Evolutionary conservation across 2,797 vertebrate genomes (phyloP), one percentile per base, ranked within the genome.

Genomic region (Caiman crocodilus): DNA sequence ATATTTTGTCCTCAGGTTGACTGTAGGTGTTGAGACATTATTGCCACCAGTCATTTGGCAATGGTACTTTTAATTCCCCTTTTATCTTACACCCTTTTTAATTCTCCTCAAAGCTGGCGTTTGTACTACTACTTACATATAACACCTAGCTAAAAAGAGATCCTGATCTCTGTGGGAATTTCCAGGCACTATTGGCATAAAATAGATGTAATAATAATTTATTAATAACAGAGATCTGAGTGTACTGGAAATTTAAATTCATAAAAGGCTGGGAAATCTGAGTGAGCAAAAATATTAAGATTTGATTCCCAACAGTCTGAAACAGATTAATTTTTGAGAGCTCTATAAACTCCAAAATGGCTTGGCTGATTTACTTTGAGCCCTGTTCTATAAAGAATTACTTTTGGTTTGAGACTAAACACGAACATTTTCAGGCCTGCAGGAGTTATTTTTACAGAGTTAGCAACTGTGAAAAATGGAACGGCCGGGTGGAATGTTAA

Each of bases 381-480:
- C 18, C 30, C 55, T 84, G 32, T 81, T 92, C 88, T 82, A 20
- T 58, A 59, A 63, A 18, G 60, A 80, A 69, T 50, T 0, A 0
- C 57, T 56, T 89, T 60, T 35, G 42, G 21, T 60, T 82, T 84
- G 86, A 90, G 77, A 56, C 4, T 69, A 56, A 84, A 59, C 2
- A 1, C 55, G 20, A 30, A 28, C 18, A 58, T 30, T 76, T 92
- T 88, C 81, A 63, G 64, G 28, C 60, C 75, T 76, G 23, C 71
- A 77, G 55, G 71, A 90, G 57, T 65, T 87, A 23, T 10, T 17
- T 28, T 75, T 79, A 50, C 57, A 67, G 79, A 25, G 56, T 15
- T 0, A 0, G 20, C n/a, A 74, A 20, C 1, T 1, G 57, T 74
- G 65, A 65, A 50, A 81, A 18, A 50, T 17, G 30, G 13, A 1